Percentiles rank a stretch among this genome's conserved stretches.
Evolutionary conservation across 2,888 invertebrate genomes (phyloP).

Genomic region (Amphipoea lucens): DNA sequence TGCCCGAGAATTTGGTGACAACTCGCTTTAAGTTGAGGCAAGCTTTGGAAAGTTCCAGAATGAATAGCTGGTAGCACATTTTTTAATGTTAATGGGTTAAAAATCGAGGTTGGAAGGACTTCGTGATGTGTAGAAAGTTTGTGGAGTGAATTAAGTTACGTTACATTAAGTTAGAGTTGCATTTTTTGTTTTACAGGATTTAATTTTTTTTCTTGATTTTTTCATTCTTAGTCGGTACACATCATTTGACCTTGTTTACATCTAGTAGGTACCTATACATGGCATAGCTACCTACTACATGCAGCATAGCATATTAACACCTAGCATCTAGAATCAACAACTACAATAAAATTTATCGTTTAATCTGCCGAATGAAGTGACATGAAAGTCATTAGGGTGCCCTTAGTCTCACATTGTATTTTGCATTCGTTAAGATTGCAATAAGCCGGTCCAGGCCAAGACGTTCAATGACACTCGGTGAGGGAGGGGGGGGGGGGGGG

Average conservation of each 20-base stretch:
- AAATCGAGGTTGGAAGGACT: not conserved
- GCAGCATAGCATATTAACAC: conserved; percentile 13
- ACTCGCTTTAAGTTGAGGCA: conserved; percentile 59
- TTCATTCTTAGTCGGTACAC: not conserved
- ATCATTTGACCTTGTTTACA: conserved; percentile 9
- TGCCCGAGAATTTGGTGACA: conserved; percentile 77
- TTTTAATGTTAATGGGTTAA: conserved; percentile 17
- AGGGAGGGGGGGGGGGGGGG: conserved; percentile 70
- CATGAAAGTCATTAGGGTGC: conserved; percentile 72
- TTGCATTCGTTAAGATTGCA: conserved; percentile 79
- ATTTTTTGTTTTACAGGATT: not conserved
- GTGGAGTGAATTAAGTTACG: conserved; percentile 16
- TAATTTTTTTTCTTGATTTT: not conserved
- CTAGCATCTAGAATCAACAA: conserved; percentile 7
- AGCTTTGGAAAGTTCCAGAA: conserved; percentile 34
- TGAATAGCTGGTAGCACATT: not conserved
- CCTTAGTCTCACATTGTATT: conserved; percentile 78
- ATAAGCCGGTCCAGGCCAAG: conserved; percentile 76
- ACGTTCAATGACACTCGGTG: conserved; percentile 84
- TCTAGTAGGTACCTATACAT: not conserved
- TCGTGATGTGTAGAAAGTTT: conserved; percentile 20
- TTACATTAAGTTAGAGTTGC: not conserved
- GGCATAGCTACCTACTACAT: not conserved
- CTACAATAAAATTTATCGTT: conserved; percentile 57
- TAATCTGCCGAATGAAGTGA: conserved; percentile 68